Evolutionary conservation across 2,888 invertebrate genomes (phyloP).

Genomic region (Dendrolimus houi): DNA sequence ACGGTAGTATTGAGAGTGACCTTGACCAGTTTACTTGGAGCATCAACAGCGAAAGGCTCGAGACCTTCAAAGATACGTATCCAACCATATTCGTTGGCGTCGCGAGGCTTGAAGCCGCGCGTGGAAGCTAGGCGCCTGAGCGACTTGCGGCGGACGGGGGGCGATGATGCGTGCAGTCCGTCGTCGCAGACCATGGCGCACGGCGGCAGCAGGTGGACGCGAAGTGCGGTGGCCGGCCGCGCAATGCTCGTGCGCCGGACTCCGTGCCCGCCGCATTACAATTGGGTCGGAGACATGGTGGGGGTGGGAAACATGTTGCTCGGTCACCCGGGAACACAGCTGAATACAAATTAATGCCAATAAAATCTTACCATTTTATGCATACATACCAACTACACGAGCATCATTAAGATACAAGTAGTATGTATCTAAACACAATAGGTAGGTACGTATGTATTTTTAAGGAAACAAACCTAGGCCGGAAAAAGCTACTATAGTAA

Average conservation of each 20-base stretch:
- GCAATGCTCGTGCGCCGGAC: conserved; percentile 52
- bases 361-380: conserved; percentile 16
- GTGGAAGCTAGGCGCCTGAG: conserved; percentile 70
- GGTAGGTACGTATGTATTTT: no score
- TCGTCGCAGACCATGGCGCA: conserved; percentile 70
- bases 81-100: conserved; percentile 70
- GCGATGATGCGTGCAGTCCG: conserved; percentile 67
- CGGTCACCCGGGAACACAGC: conserved; percentile 62
- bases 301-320: conserved; percentile 73
- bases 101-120: conserved; percentile 57
- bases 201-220: conserved; percentile 51
- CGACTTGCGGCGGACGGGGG: conserved; percentile 59
- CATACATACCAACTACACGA: no score
- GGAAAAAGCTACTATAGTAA: no score
- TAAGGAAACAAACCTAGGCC: no score
- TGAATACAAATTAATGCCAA: conserved; percentile 47
- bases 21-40: conserved; percentile 74
- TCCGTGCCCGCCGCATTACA: conserved; percentile 58
- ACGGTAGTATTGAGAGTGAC: conserved; percentile 76
- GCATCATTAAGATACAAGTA: no score
- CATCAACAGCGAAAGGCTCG: conserved; percentile 61
- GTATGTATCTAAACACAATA: no score
- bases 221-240: conserved; percentile 44
- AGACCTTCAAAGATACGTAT: conserved; percentile 78
- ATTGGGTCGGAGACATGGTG: conserved; percentile 65